phyloP scores from a whole-genome alignment of 2,797 vertebrate species.

The Amblyraja radiata region DNA sequence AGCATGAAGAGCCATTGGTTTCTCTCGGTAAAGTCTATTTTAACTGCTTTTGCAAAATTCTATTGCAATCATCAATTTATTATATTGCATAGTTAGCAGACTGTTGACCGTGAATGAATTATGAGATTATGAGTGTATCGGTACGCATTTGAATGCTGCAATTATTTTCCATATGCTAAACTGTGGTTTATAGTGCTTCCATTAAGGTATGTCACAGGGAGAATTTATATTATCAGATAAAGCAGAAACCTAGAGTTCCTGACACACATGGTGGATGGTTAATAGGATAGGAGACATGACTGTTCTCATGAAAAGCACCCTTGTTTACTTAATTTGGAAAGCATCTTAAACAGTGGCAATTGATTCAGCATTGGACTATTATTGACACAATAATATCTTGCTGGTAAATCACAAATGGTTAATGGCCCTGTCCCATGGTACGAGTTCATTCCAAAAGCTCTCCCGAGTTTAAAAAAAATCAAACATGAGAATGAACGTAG shows the following conservation, averaged over 20 bases:
- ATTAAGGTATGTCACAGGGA: not conserved
- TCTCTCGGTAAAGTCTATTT: not conserved
- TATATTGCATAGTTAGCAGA: not conserved
- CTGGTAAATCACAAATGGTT: not conserved
- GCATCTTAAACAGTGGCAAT: not conserved
- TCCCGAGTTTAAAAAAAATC: too few relatives aligned
- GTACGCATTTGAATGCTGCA: not conserved
- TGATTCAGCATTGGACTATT: not conserved
- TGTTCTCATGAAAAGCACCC: not conserved
- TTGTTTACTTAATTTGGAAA: not conserved
- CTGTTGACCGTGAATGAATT: not conserved
- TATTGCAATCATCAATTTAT: not conserved
- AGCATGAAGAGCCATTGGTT: not conserved
- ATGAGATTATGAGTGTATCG: not conserved
- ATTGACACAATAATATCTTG: not conserved
- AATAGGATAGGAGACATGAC: not conserved
- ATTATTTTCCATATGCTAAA: not conserved
- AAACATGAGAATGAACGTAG: too few relatives aligned
- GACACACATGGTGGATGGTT: not conserved
- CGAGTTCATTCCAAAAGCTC: too few relatives aligned
- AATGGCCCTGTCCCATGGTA: too few relatives aligned
- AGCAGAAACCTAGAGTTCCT: not conserved
- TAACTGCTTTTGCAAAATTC: not conserved
- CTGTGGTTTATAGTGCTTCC: not conserved
- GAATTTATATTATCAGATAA: not conserved